phyloP scores from a whole-genome alignment of 2,888 invertebrate species.

The Heliconius ethilla region DNA sequence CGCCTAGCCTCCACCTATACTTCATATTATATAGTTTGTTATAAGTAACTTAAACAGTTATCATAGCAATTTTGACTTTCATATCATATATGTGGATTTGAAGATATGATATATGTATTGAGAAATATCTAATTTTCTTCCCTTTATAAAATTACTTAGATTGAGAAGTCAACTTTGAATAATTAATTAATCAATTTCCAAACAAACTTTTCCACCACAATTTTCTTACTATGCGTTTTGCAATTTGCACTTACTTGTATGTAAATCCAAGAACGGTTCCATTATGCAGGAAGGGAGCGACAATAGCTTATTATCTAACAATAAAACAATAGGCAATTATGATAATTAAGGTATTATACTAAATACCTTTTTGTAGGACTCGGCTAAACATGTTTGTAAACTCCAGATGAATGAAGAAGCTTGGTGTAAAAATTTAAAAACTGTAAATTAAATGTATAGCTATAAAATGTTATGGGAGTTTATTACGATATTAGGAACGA shows the following conservation, averaged over 20 bases:
- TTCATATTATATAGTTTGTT: too few relatives aligned
- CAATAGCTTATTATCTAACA: conserved; percentile 52
- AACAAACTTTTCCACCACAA: background rate
- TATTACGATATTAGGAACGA: background rate
- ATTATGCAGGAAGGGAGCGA: conserved; percentile 27
- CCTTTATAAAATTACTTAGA: background rate
- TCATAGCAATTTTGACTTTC: background rate
- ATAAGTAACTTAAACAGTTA: background rate
- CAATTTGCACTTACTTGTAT: background rate
- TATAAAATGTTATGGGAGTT: background rate
- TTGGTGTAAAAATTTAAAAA: background rate
- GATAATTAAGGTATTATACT: conserved; percentile 52
- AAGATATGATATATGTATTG: too few relatives aligned
- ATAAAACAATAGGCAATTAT: conserved; percentile 67
- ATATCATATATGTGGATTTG: background rate
- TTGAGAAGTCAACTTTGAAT: background rate
- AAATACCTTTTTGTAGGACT: background rate
- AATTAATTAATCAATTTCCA: background rate
- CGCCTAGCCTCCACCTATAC: too few relatives aligned
- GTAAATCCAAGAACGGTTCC: conserved; percentile 1
- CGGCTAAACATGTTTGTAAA: background rate
- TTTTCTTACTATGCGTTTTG: background rate
- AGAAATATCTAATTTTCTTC: too few relatives aligned
- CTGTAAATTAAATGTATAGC: background rate
- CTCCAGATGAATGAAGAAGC: background rate